Evolutionary conservation across 1,140 invertebrate genomes (phyloP), one percentile per base, ranked within the genome.

Genomic region (Apolygus lucorum): DNA sequence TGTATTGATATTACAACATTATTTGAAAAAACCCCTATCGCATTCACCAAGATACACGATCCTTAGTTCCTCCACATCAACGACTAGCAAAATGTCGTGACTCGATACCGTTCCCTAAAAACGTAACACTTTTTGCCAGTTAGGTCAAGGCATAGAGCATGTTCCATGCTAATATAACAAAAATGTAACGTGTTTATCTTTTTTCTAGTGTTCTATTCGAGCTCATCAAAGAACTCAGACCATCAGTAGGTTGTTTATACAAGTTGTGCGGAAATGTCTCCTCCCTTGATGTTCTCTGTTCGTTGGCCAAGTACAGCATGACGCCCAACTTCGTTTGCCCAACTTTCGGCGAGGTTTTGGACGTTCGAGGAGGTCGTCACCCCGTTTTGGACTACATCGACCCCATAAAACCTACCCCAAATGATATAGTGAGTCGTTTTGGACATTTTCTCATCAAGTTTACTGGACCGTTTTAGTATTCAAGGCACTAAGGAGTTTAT

Each of bases 201-300:
- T 17, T 42, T 42, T 8, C 4, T 42, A 90, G 87, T 42, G 80
- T 88, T n/a, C 80, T 90, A 17, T 80, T 79, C 52, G 77, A 84
- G 28, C 75, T 88, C 28, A 75, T 88, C 0, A 81, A 83, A 68
- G 81, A 84, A 63, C 79, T 94, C 2, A 82, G 87, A 69, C 81
- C 86, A 62, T 81, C 89, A 65, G 87, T 93, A 74, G 81, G 84
- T 0, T 87, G 86, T 73, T 80, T 96, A 4, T 93, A 94, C 78
- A 86, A 87, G 74, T 77, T 96, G 22, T 89, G 88, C 70, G 91
- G 93, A 74, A 83, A 88, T 68, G 83, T 95, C 59, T 86, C 90
- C 17, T 86, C 89, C 73, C 74, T 95, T 28, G 94, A 96, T 75
- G 80, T 95, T 67, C 75, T 95, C 1, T 76, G 88, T 13, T 87